Percentiles rank a stretch among this genome's conserved stretches.
Evolutionary conservation across 2,113 vertebrate genomes (phyloP).

Genomic region (Hirundichthys speculiger): DNA sequence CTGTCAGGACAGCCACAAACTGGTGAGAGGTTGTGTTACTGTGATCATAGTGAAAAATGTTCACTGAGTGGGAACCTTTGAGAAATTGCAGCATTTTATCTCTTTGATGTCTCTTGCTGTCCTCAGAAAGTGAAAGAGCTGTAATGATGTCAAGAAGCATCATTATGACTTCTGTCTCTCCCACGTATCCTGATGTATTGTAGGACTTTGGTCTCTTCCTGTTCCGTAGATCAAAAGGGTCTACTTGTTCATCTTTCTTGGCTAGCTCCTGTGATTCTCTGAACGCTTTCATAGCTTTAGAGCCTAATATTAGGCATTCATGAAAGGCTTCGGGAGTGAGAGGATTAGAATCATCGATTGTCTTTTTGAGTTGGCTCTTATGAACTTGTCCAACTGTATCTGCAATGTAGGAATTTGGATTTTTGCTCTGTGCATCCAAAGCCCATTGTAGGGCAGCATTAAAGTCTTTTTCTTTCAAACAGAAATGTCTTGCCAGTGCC

Average conservation of each 20-base stretch:
- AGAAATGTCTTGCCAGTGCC: constrained; percentile 60
- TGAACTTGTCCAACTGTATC: constrained; percentile 63
- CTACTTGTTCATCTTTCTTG: constrained; percentile 29
- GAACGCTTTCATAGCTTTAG: constrained; percentile 46
- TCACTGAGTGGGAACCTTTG: constrained; percentile 24
- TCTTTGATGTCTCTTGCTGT: constrained; percentile 19
- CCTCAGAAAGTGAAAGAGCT: constrained; percentile 18
- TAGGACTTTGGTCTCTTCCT: constrained; percentile 33
- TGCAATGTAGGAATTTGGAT: constrained; percentile 50
- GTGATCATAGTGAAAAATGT: not conserved
- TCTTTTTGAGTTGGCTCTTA: constrained; percentile 44
- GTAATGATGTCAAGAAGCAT: constrained; percentile 37
- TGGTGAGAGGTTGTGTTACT: not conserved
- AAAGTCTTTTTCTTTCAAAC: constrained; percentile 49
- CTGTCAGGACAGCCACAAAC: constrained; percentile 24
- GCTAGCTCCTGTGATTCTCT: constrained; percentile 49
- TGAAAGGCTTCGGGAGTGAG: constrained; percentile 29
- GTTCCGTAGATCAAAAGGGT: constrained; percentile 17
- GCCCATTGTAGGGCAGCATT: constrained; percentile 52
- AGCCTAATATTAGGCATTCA: constrained; percentile 37
- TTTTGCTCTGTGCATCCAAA: constrained; percentile 44
- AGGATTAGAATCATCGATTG: not conserved
- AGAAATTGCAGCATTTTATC: constrained; percentile 53
- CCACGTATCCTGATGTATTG: constrained; percentile 54
- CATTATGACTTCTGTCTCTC: constrained; percentile 51